Evolutionary conservation across 2,888 invertebrate genomes (phyloP), one percentile per base, ranked within the genome.

Genomic region (Petrolisthes manimaculis): DNA sequence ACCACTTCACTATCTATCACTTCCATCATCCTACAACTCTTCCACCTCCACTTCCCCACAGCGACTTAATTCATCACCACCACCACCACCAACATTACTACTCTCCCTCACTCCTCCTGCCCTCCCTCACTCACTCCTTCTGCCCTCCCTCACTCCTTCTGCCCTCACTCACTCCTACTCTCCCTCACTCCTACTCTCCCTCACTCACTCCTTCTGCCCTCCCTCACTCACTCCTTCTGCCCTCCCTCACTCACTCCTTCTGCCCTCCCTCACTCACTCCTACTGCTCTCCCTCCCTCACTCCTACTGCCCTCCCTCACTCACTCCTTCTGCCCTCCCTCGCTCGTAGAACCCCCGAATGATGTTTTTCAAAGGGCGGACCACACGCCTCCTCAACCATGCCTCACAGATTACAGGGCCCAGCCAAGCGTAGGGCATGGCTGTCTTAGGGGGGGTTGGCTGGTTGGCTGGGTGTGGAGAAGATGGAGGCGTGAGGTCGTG

Each of bases 331-430:
- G 21, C 74, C 24, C 74, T 24, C 24, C 74, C 74, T 74, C n/a
- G 3, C 18, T 18, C 53, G 14, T 14, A 21, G 51, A 37, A 37
- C 37, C 37, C 37, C 37, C 37, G 37, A 37, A 0, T 2, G 37
- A 14, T 71, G 21, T n/a, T 71, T 21, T 82, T 21, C 69, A 8
- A 37, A 2, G 67, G 54, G 71, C 71, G 53, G 83, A 83, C 83
- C 83, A 83, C 71, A 53, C 51, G 37, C 71, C 53, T 14, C 9
- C 24, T 18, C 83, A 24, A 56, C 83, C 75, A 84, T 75, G 83
- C 75, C 75, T 84, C 83, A 75, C 75, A 84, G 83, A 75, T 84
- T 84, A 84, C 83, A 55, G 74, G 14, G 14, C 37, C 54, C 75
- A 56, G 56, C 14, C 75, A 56, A 6, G 83, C 83, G 83, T 75